Base-by-base conservation (phyloP, 2,888 invertebrate species). In the Agrotis puta region DNA sequence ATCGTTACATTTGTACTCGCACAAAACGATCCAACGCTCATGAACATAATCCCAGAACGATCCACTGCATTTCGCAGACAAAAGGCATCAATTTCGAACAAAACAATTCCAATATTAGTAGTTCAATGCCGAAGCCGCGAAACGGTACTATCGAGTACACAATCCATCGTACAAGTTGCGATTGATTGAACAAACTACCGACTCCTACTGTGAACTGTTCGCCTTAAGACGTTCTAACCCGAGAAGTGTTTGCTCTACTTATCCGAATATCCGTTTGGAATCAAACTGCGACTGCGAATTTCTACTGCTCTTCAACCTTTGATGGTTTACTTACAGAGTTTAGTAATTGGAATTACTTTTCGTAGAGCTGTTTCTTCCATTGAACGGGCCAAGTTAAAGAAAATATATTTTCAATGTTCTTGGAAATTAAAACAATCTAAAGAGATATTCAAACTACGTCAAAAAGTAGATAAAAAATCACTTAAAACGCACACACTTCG, bases 181-280 rank as follows among this genome's bases (percentile, higher is more conserved):
- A 91, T 90, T 91, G 91, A 91, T 91, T 89, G 87, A 86, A 88
- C 89, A 88, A 91, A 91, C 89, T 90, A 85, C 83, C 85, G 85
- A 85, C 86, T 85, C 78, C 85, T 83, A 85, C 82, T 64, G 50
- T 77, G 79, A 88, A 86, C 88, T 88, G 86, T 88, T 86, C 88
- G 86, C 87, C 89, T 91, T 89, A 82, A 86, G 84, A 83, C 84
- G 79, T 74, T 83, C 80, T 87, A 86, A 85, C 82, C 75, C 79
- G 78, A 69, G 84, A 83, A 88, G 88, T 89, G 89, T 91, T 91
- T 89, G 88, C 82, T 80, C 83, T 85, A 86, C 86, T 88, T 88
- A 88, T 86, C 74, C 80, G 87, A 88, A 89, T 87, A 87, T 88
- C 83, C 83, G 85, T 82, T 81, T 78, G 74, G 82, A 87, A 85